Conservation (phyloP, 2,797 vertebrate species). For the Sternotherus odoratus region DNA sequence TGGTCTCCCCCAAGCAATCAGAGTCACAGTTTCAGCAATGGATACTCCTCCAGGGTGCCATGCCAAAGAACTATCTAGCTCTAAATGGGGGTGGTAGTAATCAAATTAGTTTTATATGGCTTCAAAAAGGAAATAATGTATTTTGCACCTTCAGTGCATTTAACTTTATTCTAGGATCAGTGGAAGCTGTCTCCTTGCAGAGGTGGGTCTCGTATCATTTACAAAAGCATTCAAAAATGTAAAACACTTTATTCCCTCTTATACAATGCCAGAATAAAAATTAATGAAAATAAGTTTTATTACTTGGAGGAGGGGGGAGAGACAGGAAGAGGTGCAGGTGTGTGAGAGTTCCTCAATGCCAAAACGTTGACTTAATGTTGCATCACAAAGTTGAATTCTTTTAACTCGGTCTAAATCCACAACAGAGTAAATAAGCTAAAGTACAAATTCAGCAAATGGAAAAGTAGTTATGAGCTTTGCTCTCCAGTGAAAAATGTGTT, state of each 20-base stretch:
- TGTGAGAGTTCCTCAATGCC: not conserved
- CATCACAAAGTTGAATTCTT: slow-evolving; percentile 32
- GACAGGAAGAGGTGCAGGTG: too few species aligned
- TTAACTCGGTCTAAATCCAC: not conserved
- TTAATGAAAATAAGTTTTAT: slow-evolving; percentile 35
- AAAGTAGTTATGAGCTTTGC: not conserved
- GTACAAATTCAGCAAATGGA: slow-evolving; percentile 15
- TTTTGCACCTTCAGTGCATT: too few species aligned
- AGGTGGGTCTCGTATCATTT: not conserved
- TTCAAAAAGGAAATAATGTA: not conserved
- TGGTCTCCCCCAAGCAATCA: not conserved
- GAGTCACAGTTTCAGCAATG: not conserved
- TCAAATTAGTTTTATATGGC: not conserved
- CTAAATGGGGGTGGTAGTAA: not conserved
- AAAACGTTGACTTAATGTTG: slow-evolving; percentile 9
- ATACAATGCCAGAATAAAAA: not conserved
- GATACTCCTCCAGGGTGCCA: not conserved
- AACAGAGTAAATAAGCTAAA: not conserved
- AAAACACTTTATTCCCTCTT: not conserved
- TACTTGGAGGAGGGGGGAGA: too few species aligned
- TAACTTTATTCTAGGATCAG: not conserved
- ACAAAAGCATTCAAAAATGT: not conserved
- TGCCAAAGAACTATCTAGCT: not conserved
- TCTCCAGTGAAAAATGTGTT: slow-evolving; percentile 6
- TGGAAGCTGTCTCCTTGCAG: not conserved